Evolutionary conservation across 2,888 invertebrate species (phyloP).

Genomic region (Galerucella calmariensis): DNA sequence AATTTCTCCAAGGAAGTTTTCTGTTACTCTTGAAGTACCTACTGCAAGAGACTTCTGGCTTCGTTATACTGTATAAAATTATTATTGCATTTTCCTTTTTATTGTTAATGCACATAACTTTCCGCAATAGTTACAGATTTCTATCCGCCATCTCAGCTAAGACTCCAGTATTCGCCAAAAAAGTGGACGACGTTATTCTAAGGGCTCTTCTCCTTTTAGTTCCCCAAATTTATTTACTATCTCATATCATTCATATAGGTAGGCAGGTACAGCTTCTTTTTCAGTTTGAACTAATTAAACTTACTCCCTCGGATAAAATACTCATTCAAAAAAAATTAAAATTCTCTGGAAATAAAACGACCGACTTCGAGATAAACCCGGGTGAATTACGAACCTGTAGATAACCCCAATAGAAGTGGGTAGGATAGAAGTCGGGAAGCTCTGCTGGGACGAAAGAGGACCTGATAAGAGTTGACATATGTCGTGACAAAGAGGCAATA

Average conservation of each 20-base stretch:
- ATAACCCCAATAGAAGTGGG: constrained; percentile 28
- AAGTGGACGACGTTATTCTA: no score
- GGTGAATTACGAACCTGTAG: constrained; percentile 30
- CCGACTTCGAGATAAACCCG: constrained; percentile 21
- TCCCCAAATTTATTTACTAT: no score
- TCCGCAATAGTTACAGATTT: no score
- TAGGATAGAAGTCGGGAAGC: constrained; percentile 8
- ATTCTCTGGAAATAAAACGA: constrained; percentile 23
- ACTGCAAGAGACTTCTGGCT: no score
- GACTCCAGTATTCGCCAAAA: no score
- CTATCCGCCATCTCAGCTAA: no score
- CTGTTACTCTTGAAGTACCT: no score
- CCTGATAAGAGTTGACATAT: constrained; percentile 46
- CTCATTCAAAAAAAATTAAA: constrained; percentile 10
- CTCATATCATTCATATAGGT: neutral
- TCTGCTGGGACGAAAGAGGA: constrained; percentile 16
- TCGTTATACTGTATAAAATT: no score
- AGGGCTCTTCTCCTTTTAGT: no score
- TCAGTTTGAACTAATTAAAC: neutral
- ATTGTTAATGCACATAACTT: no score
- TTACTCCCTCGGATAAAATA: neutral
- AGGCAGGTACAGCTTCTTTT: neutral
- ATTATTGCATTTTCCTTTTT: no score
- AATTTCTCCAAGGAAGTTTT: no score
- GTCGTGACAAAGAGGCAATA: constrained; percentile 45